phyloP scores from a whole-genome alignment of 1,140 invertebrate genomes.

The Cyclargus thomasi region DNA sequence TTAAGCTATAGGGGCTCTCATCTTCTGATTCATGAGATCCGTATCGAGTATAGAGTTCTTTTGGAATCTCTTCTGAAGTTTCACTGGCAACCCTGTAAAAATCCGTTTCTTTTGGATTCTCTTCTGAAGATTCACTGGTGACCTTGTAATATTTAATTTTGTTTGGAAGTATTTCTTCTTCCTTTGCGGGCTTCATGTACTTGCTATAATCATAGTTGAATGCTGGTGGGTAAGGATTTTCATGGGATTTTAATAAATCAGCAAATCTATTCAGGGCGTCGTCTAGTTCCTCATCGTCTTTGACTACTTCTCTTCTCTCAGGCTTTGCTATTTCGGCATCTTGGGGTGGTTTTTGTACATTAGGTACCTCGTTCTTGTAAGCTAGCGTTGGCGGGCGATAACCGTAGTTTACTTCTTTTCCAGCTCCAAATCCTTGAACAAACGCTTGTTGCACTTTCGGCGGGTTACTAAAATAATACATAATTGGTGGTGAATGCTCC shows the following conservation, averaged over 20 bases:
- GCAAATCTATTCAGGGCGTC: slow-evolving; percentile 34
- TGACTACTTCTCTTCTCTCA: neutral
- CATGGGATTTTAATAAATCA: slow-evolving; percentile 34
- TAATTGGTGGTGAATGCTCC: slow-evolving; percentile 43
- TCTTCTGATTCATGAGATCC: neutral
- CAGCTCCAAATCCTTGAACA: slow-evolving; percentile 41
- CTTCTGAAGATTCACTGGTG: too few relatives aligned
- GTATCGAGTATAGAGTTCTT: neutral
- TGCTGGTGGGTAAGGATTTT: slow-evolving; percentile 29
- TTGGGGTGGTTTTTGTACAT: slow-evolving; percentile 5
- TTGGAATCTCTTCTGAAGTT: neutral
- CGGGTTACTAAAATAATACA: slow-evolving; percentile 66
- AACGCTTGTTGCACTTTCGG: slow-evolving; percentile 45
- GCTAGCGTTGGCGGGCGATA: neutral
- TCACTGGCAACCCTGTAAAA: neutral
- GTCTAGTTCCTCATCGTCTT: slow-evolving; percentile 32
- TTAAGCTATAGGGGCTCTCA: neutral
- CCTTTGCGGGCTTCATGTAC: neutral
- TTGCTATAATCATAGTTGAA: slow-evolving; percentile 26
- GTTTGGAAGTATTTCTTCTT: neutral
- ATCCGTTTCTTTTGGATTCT: neutral
- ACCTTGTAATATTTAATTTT: too few relatives aligned
- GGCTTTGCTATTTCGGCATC: neutral
- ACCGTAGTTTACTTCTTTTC: slow-evolving; percentile 31
- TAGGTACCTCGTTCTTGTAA: neutral